Evolutionary conservation across 2,113 vertebrate genomes (phyloP), one percentile per base, ranked within the genome.

Genomic region (Pyxicephalus adspersus): DNA sequence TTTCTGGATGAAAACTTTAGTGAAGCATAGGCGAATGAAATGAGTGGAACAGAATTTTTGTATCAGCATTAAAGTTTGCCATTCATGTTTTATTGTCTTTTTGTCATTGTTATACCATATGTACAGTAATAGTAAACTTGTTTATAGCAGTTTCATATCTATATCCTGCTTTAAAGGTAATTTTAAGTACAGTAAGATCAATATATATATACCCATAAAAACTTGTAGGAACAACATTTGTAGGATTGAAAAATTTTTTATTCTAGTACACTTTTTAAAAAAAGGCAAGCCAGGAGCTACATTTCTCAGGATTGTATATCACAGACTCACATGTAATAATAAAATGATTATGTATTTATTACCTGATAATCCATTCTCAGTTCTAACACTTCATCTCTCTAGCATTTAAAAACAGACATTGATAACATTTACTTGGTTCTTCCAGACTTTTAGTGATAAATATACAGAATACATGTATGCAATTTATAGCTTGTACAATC

Each of bases 341-440:
- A 38, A 54, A 57, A 31, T 45, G 55, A 58, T 79, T 79, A 68
- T 68, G 55, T 67, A 70, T 79, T 79, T 79, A 79, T 79, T 79
- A 68, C 64, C 77, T 79, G 77, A 70, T 79, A 79, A 79, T 79
- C 77, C 64, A 25, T 26, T 64, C 57, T 58, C 77, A 50, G 11
- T 29, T 58, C 22, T 68, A 68, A 68, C 77, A 79, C 64, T 68
- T 50, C 38, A 66, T 66, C 50, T 31, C 63, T 55, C 63, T 28
- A 11, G 29, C 64, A 67, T 67, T 66, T 38, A 68, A 57, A 68
- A 22, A 78, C 50, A 50, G 55, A 28, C 58, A 63, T 76, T 63
- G 73, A 76, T 63, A 76, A 76, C 73, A 76, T 61, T 50, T 26
- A 20, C 31, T 76, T 76, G 73, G 22, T 34, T 22, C 17, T 19